Evolutionary conservation across 1,140 invertebrate species (phyloP).

Genomic region (Drosophila chauvacae): DNA sequence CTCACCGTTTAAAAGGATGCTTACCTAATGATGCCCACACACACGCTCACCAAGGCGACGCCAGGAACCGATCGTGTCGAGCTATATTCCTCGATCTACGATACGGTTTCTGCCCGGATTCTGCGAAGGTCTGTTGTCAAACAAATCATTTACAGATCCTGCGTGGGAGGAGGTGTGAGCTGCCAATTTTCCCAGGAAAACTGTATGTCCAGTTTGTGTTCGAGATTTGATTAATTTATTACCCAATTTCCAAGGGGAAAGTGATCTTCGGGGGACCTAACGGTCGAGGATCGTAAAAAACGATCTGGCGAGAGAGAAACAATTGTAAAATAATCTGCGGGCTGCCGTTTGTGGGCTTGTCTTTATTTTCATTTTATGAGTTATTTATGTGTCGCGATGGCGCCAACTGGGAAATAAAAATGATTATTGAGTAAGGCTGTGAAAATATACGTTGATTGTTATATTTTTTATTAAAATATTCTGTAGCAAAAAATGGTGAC

Average conservation of each 20-base stretch:
- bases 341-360: slow-evolving; percentile 37
- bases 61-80: slow-evolving; percentile 36
- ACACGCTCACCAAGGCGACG: slow-evolving; percentile 8
- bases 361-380: slow-evolving; percentile 31
- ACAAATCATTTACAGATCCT: slow-evolving; percentile 73
- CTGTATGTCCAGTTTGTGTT: slow-evolving; percentile 8
- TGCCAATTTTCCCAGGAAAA: slow-evolving; percentile 70
- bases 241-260: slow-evolving; percentile 29
- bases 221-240: slow-evolving; percentile 53
- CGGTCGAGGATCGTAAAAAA: slow-evolving; percentile 39
- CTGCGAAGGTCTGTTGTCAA: slow-evolving; percentile 70
- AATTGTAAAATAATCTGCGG: slow-evolving; percentile 44
- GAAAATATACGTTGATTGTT: neutral
- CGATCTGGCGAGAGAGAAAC: slow-evolving; percentile 3
- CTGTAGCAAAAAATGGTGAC: neutral
- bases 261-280: slow-evolving; percentile 36
- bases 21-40: slow-evolving; percentile 66
- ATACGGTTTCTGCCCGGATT: slow-evolving; percentile 30
- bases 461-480: slow-evolving; percentile 1
- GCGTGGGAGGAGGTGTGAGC: slow-evolving; percentile 66
- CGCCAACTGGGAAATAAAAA: slow-evolving; percentile 38
- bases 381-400: slow-evolving; percentile 40
- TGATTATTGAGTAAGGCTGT: slow-evolving; percentile 1
- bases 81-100: slow-evolving; percentile 30
- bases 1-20: slow-evolving; percentile 18